Percentiles rank a stretch among this genome's conserved stretches.
Evolutionary conservation across 2,797 vertebrate species (phyloP).

Genomic region (Sebastiscus tertius): DNA sequence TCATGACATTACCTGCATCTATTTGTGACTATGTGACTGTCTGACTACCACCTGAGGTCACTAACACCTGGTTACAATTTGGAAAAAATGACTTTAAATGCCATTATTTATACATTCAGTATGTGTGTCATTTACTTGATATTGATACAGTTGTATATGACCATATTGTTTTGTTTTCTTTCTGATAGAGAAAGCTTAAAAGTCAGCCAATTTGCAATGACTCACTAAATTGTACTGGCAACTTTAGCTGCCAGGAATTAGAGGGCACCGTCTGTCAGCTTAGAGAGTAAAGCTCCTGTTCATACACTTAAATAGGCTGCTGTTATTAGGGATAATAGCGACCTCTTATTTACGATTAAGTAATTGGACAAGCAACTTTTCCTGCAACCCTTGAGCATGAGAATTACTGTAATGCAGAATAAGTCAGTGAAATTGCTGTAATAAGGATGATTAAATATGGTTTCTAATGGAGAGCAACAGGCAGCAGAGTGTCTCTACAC

Average conservation of each 20-base stretch:
- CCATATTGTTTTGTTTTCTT: background rate
- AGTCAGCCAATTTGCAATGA: background rate
- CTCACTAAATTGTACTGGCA: background rate
- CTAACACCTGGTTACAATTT: background rate
- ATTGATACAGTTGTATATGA: background rate
- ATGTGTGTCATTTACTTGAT: background rate
- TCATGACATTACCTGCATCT: background rate
- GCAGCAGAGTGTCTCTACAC: background rate
- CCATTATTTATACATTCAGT: background rate
- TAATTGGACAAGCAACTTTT: background rate
- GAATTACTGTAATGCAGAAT: background rate
- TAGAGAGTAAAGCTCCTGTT: constrained; percentile 6
- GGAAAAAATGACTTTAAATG: background rate
- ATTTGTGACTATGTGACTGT: background rate
- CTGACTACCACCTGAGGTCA: background rate
- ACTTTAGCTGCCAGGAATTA: constrained; percentile 37
- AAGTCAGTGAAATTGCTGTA: too few species aligned
- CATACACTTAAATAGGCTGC: background rate
- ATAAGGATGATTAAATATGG: background rate
- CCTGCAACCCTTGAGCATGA: background rate
- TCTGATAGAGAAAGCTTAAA: background rate
- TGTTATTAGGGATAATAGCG: background rate
- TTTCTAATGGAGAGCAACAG: background rate
- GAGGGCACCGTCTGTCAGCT: constrained; percentile 31
- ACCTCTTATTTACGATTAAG: background rate